These are phyloP conservation scores for Dreissena rostriformis DNA, from an alignment of 1,140 invertebrate species.

Conservation along the genomic window DNA sequence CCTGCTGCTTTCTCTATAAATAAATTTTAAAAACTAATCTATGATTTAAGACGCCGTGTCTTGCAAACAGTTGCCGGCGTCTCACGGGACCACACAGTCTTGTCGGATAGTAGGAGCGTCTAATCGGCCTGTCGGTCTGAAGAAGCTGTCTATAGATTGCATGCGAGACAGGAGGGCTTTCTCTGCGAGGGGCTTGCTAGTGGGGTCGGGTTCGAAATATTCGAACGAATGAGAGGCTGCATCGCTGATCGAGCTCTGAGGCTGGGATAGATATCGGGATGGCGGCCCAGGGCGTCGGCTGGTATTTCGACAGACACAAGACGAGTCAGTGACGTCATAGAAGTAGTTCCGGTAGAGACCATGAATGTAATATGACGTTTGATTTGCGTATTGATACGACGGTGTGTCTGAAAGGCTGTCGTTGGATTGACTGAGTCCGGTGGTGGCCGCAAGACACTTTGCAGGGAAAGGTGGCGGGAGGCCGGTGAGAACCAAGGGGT, in stretches of 20 bases:
- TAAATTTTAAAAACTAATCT: no score
- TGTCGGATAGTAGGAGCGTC: no score
- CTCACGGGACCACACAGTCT: no score
- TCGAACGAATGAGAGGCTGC: not conserved
- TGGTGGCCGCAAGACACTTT: slow-evolving; percentile 4
- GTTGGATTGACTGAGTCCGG: slow-evolving; percentile 49
- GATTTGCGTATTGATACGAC: slow-evolving; percentile 48
- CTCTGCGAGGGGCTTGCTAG: not conserved
- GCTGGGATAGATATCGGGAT: not conserved
- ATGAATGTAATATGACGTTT: slow-evolving; percentile 10
- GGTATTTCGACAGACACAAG: not conserved
- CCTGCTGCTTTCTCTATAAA: no score
- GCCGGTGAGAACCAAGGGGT: not conserved
- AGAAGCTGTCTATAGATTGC: slow-evolving; percentile 36
- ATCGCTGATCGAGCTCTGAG: not conserved
- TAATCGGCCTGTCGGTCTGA: not conserved
- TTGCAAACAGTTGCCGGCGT: no score
- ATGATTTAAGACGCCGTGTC: no score
- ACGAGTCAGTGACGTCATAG: not conserved
- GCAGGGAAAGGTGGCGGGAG: no score
- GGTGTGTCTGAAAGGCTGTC: slow-evolving; percentile 44
- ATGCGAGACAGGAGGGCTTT: slow-evolving; percentile 11
- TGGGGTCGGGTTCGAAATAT: not conserved
- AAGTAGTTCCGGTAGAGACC: not conserved
- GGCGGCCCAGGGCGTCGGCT: not conserved